A percentile compares a stretch with the other conserved stretches of the same genome.
Evolutionary conservation across 2,113 vertebrate genomes (phyloP).

Genomic region (Cryptotis parvus): DNA sequence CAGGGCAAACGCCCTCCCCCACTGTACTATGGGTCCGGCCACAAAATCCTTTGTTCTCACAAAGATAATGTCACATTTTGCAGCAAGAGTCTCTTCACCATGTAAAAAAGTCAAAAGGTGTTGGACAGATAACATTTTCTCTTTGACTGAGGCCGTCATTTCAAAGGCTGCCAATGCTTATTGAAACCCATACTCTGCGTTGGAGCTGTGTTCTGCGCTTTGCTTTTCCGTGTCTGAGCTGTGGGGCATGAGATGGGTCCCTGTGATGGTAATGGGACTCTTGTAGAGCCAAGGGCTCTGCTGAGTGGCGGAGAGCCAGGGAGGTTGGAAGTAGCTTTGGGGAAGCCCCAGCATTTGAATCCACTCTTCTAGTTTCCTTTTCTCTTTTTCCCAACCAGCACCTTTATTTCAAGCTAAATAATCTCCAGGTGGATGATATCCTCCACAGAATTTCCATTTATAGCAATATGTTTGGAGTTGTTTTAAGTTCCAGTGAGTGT

Average conservation of each 20-base stretch:
- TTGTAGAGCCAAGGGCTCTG: no score
- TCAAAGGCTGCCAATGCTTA: neutral
- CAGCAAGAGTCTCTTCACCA: neutral
- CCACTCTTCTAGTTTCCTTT: no score
- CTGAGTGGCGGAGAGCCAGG: neutral
- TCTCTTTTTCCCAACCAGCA: neutral
- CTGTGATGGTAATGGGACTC: neutral
- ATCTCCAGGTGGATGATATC: neutral
- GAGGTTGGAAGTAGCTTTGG: neutral
- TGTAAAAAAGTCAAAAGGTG: neutral
- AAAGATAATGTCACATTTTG: neutral
- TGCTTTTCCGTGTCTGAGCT: neutral
- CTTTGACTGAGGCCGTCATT: neutral
- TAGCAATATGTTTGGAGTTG: neutral
- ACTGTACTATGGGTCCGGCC: no score
- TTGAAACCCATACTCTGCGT: neutral
- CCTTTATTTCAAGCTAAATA: neutral
- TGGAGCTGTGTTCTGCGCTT: neutral
- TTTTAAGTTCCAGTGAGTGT: no score
- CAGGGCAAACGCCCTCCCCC: no score
- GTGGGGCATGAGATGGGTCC: neutral
- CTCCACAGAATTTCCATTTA: neutral
- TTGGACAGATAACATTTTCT: conserved; percentile 18
- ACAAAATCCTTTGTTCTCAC: conserved; percentile 63
- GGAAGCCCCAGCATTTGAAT: neutral